A percentile compares a stretch with the other conserved stretches of the same genome.
Evolutionary conservation across 64 coral and sea anemone species (phyloP).

Genomic region (Hydrozoanthus tunicans): DNA sequence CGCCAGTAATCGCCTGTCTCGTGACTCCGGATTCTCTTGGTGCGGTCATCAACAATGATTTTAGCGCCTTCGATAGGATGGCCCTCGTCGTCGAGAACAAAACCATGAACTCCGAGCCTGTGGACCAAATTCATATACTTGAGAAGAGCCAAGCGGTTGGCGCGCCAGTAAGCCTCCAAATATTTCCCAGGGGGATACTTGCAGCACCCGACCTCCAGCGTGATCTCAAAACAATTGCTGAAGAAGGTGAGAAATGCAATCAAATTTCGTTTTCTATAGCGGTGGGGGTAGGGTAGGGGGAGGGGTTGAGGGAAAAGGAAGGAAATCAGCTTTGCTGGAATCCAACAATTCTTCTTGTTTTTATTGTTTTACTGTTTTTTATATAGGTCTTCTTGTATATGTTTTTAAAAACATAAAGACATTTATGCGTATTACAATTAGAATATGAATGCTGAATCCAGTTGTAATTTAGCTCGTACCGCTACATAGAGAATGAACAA

Average conservation of each 20-base stretch:
- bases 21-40: constrained; percentile 75
- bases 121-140: constrained; percentile 81
- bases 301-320: too few relatives aligned
- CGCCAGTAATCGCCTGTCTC: constrained; percentile 89
- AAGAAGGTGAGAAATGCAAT: background rate
- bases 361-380: too few relatives aligned
- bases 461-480: too few relatives aligned
- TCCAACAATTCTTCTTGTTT: too few relatives aligned
- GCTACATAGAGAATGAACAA: too few relatives aligned
- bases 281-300: too few relatives aligned
- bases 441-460: too few relatives aligned
- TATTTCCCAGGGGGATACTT: constrained; percentile 78
- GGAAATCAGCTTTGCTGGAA: too few relatives aligned
- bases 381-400: too few relatives aligned
- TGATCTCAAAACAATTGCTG: constrained; percentile 99
- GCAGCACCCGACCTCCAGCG: constrained; percentile 92
- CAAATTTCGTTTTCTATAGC: too few relatives aligned
- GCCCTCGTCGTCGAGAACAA: constrained; percentile 75
- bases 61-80: constrained; percentile 72
- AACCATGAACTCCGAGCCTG: constrained; percentile 79
- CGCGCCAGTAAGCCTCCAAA: constrained; percentile 74
- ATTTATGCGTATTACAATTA: too few relatives aligned
- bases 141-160: constrained; percentile 76
- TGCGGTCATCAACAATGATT: constrained; percentile 78
- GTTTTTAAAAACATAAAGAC: too few relatives aligned